A percentile compares a stretch with the other conserved stretches of the same genome.
phyloP scores from a whole-genome alignment of 2,797 vertebrate species.

The Mus caroli region DNA sequence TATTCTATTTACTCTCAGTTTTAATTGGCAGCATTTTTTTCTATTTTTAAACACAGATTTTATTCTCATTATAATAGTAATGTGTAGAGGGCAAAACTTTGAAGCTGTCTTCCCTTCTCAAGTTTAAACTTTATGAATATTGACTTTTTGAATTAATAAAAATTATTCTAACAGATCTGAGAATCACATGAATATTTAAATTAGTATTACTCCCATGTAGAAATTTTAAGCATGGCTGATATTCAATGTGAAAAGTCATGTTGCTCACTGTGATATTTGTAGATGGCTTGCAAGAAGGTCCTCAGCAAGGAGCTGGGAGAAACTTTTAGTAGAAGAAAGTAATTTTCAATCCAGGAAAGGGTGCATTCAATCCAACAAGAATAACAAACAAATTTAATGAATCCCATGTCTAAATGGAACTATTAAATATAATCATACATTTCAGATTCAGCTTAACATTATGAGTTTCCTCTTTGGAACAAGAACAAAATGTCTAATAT shows the following conservation, averaged over 20 bases:
- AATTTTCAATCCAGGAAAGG: background rate
- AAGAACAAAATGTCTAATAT: constrained; percentile 10
- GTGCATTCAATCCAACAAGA: background rate
- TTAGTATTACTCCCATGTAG: background rate
- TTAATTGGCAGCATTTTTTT: background rate
- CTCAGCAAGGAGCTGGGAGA: background rate
- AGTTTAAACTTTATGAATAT: background rate
- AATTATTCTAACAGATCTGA: background rate
- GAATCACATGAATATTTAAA: background rate
- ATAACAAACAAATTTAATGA: background rate
- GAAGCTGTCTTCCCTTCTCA: background rate
- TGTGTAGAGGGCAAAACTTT: background rate
- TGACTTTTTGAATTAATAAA: constrained; percentile 1
- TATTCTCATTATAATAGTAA: background rate
- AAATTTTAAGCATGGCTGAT: background rate
- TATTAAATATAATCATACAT: background rate
- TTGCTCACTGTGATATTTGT: background rate
- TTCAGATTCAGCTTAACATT: background rate
- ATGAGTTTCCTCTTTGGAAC: background rate
- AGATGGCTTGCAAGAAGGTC: background rate
- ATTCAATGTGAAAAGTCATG: background rate
- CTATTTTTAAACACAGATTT: background rate
- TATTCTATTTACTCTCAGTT: background rate
- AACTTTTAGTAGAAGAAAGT: background rate
- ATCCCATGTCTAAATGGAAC: background rate